Percentiles rank a stretch among this genome's conserved stretches.
These are phyloP conservation scores for Phoxinus phoxinus DNA, from an alignment of 2,113 vertebrate species.

Conservation along the genomic window DNA sequence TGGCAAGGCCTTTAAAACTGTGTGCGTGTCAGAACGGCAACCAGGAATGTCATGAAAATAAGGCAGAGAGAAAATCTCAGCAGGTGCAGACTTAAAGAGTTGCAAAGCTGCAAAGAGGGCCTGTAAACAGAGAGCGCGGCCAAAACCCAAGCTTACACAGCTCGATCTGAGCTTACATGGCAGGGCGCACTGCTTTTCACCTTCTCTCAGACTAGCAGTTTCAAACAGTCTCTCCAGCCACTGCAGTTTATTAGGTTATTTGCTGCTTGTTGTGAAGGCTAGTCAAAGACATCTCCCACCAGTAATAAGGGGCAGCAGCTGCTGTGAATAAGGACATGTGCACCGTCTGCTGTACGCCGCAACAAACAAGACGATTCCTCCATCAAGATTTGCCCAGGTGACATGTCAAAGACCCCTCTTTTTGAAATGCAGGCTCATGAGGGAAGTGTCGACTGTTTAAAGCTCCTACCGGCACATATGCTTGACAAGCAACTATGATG, in stretches of 20 bases:
- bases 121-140: slow-evolving; percentile 3
- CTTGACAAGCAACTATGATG: slow-evolving; percentile 35
- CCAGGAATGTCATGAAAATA: slow-evolving; percentile 36
- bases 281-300: slow-evolving; percentile 14
- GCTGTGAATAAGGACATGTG: slow-evolving; percentile 6
- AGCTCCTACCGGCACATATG: slow-evolving; percentile 2
- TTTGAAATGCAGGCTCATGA: slow-evolving; percentile 6
- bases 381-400: neutral
- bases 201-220: neutral
- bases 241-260: neutral
- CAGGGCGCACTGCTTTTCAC: neutral
- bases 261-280: slow-evolving; percentile 18
- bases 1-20: slow-evolving; percentile 43
- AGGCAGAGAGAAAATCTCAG: slow-evolving; percentile 32
- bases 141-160: slow-evolving; percentile 11
- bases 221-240: neutral
- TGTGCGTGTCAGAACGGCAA: slow-evolving; percentile 38
- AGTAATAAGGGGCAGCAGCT: neutral
- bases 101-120: slow-evolving; percentile 11
- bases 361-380: neutral
- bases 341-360: neutral
- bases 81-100: slow-evolving; percentile 43
- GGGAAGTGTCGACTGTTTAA: slow-evolving; percentile 16
- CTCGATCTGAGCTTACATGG: slow-evolving; percentile 4
- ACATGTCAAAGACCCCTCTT: neutral